Evolutionary conservation across 2,888 invertebrate species (phyloP).

Genomic region (Lepidochrysops patricia): DNA sequence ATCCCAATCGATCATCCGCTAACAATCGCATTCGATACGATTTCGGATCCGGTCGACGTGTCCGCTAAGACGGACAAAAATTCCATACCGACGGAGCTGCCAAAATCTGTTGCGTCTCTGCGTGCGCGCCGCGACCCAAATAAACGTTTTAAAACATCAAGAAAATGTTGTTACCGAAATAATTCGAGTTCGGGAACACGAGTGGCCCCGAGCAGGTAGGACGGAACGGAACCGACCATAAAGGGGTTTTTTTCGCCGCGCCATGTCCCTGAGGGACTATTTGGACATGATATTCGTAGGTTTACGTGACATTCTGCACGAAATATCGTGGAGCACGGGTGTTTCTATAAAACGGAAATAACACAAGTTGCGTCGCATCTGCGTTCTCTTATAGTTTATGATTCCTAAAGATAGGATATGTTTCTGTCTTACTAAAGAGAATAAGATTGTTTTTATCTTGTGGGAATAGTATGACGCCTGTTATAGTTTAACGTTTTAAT

Average conservation of each 20-base stretch:
- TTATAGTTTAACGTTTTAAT: too few relatives aligned
- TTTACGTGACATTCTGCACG: neutral
- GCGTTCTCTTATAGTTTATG: too few relatives aligned
- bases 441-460: too few relatives aligned
- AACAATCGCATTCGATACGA: constrained; percentile 10
- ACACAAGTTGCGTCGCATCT: too few relatives aligned
- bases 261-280: neutral
- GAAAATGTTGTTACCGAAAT: constrained; percentile 13
- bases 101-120: constrained; percentile 57
- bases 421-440: too few relatives aligned
- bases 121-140: constrained; percentile 31
- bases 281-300: neutral
- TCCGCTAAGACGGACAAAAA: constrained; percentile 9
- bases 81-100: constrained; percentile 33
- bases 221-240: neutral
- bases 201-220: constrained; percentile 2
- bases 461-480: too few relatives aligned
- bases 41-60: neutral
- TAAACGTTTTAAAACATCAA: constrained; percentile 16
- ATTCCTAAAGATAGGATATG: too few relatives aligned
- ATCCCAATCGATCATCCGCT: constrained; percentile 22
- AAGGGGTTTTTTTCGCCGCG: neutral
- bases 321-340: too few relatives aligned
- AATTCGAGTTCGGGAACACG: neutral
- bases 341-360: too few relatives aligned